phyloP scores from a whole-genome alignment of 1,140 invertebrate species.

The Lepidurus arcticus region DNA sequence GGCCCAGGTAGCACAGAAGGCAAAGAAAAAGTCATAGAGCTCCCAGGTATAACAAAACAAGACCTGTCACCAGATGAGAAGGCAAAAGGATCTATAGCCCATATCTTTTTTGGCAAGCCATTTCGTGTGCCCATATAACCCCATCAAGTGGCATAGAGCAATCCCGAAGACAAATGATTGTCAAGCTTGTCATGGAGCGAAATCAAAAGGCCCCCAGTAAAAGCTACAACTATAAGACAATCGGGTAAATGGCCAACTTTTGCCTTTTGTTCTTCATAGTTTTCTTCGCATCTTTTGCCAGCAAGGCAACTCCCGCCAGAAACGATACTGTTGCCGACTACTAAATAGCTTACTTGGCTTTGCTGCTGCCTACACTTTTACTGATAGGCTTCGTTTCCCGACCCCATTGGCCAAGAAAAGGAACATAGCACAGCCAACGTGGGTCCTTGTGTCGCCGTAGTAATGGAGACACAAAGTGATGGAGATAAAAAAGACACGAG shows the following conservation, averaged over 20 bases:
- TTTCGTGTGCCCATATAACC: constrained; percentile 21
- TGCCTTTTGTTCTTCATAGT: not conserved
- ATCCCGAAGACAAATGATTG: constrained; percentile 15
- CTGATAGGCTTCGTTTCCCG: not conserved
- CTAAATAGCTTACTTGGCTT: constrained; percentile 22
- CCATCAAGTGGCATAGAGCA: constrained; percentile 17
- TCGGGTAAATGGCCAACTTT: constrained; percentile 16
- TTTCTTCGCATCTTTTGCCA: not conserved
- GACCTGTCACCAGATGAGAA: constrained; percentile 17
- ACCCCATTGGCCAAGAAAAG: not conserved
- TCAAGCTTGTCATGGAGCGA: constrained; percentile 3
- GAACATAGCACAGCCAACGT: not conserved
- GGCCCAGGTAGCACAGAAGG: not conserved
- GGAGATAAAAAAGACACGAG: constrained; percentile 19
- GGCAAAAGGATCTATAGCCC: constrained; percentile 7
- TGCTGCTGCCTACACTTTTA: constrained; percentile 19
- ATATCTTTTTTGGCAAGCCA: constrained; percentile 13
- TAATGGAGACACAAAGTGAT: constrained; percentile 22
- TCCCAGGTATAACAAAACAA: constrained; percentile 15
- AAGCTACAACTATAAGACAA: constrained; percentile 16
- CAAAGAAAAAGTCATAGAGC: not conserved
- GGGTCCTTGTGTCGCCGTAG: constrained; percentile 16
- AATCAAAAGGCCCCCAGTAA: constrained; percentile 2
- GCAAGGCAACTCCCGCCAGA: not conserved
- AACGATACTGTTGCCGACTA: constrained; percentile 7